These are phyloP conservation scores for Eurytoma adleriae DNA, from an alignment of 2,888 invertebrate genomes.

Conservation along the genomic window DNA sequence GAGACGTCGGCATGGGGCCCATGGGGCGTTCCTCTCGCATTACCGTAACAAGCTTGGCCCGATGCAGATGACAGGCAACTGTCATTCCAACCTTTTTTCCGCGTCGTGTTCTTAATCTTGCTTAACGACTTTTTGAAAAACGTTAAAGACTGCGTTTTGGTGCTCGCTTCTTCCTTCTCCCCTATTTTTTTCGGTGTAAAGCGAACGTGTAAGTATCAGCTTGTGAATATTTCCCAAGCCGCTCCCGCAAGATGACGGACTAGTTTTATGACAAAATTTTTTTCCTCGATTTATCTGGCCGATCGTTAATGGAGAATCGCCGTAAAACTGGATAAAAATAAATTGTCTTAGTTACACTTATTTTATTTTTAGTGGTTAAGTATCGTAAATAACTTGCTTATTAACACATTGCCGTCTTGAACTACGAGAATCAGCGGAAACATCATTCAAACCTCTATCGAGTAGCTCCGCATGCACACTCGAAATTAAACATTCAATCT, in stretches of 20 bases:
- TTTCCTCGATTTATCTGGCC: background rate
- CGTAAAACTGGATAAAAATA: constrained; percentile 36
- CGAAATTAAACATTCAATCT: no score
- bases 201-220: constrained; percentile 32
- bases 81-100: constrained; percentile 28
- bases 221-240: constrained; percentile 33
- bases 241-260: constrained; percentile 14
- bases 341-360: constrained; percentile 2
- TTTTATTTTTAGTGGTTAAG: constrained; percentile 9
- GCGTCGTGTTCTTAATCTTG: constrained; percentile 56
- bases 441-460: background rate
- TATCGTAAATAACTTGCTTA: constrained; percentile 12
- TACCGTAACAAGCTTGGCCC: constrained; percentile 41
- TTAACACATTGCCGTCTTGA: background rate
- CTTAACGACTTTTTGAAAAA: constrained; percentile 55
- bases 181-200: constrained; percentile 18
- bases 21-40: constrained; percentile 45
- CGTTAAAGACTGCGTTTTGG: background rate
- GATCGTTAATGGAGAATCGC: constrained; percentile 37
- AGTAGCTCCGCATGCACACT: no score
- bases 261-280: constrained; percentile 36
- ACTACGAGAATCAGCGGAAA: background rate
- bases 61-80: constrained; percentile 34
- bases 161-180: background rate
- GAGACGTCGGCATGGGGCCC: constrained; percentile 6